Percentiles rank a stretch among this genome's conserved stretches.
These are phyloP conservation scores for Drosophila neotestacea DNA, from an alignment of 2,888 invertebrate genomes.

Conservation along the genomic window DNA sequence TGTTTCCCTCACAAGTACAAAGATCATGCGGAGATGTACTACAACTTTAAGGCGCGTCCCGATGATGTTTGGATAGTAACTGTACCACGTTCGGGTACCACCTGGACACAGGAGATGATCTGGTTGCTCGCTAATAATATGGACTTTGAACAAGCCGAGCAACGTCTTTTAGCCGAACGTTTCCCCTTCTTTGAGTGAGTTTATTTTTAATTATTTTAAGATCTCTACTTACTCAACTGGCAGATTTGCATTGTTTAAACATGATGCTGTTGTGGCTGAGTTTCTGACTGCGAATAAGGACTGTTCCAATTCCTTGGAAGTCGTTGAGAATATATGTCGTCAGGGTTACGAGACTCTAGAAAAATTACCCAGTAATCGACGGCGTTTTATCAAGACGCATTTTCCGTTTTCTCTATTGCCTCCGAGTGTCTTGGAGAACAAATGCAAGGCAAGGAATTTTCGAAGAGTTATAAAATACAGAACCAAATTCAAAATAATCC, in stretches of 20 bases:
- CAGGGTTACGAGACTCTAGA: conserved; percentile 88
- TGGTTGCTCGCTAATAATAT: conserved; percentile 92
- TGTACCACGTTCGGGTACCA: conserved; percentile 92
- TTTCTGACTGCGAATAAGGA: conserved; percentile 88
- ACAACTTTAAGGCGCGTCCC: conserved; percentile 89
- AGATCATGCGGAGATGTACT: conserved; percentile 88
- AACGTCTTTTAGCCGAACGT: conserved; percentile 87
- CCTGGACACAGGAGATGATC: conserved; percentile 92
- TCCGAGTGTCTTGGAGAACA: conserved; percentile 86
- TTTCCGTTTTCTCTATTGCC: conserved; percentile 91
- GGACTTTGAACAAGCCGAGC: conserved; percentile 88
- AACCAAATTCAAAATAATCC: neutral
- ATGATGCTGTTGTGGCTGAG: conserved; percentile 88
- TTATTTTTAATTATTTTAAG: no score
- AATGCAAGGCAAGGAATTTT: conserved; percentile 85
- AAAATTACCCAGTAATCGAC: conserved; percentile 67
- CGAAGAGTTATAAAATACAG: neutral
- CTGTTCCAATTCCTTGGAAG: conserved; percentile 86
- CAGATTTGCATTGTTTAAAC: conserved; percentile 90
- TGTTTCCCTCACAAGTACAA: conserved; percentile 90
- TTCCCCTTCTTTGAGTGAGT: conserved; percentile 93
- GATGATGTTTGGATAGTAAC: conserved; percentile 91
- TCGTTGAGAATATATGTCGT: conserved; percentile 87
- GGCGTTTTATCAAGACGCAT: conserved; percentile 88
- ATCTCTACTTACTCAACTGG: neutral